Evolutionary conservation across 2,888 invertebrate genomes (phyloP), one percentile per base, ranked within the genome.

Genomic region (Rhopalosiphum nymphaeae): DNA sequence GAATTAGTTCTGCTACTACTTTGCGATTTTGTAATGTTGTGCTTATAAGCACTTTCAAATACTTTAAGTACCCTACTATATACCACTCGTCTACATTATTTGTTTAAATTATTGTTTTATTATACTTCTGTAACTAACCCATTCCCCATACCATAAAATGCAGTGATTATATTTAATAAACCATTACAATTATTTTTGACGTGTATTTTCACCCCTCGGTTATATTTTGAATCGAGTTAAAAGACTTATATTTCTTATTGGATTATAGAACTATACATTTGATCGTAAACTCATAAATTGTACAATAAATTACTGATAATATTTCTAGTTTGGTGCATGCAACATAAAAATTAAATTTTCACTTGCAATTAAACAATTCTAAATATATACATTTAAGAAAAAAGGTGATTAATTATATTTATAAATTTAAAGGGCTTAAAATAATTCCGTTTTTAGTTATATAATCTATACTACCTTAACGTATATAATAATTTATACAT

Each of bases 101-200:
- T 26, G n/a, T 49, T 88, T 49, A 49, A 36, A 49, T n/a, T 88
- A 88, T 88, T 88, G 49, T 53, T 44, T 85, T 88, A 88, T 88
- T 88, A 53, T 88, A 85, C 44, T 36, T 36, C n/a, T 88, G 49
- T 21, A 49, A 88, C 25, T 44, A 85, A 85, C 21, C 78, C 36
- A 85, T 26, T n/a, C 36, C 21, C 78, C 21, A 85, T 26, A 49
- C 36, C n/a, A 88, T 49, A 88, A 88, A 88, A 49, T 88, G 87
- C 87, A 88, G 87, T 36, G 53, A 53, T 88, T 29, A n/a, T 49
- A 49, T 36, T 88, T 88, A 88, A 88, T 88, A 88, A 87, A 25
- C 49, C 36, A 49, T 87, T 49, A 53, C 16, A 36, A 29, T 86
- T 78, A 78, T 78, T 78, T 78, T 78, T 78, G 36, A 78, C 78